Evolutionary conservation across 1,140 invertebrate species (phyloP).

Genomic region (Ericerus pela): DNA sequence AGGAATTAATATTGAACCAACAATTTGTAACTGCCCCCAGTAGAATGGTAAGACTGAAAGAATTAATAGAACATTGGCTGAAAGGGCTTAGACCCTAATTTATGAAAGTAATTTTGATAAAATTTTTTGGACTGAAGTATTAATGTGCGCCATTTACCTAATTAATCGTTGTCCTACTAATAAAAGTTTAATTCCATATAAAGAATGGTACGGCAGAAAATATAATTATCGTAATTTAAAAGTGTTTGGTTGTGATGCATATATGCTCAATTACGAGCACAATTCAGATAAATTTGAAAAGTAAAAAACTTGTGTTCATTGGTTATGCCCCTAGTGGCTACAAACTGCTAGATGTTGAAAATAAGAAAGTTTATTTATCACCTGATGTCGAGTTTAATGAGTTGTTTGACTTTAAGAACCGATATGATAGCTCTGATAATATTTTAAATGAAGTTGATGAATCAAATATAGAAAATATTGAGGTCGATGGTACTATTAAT

Average conservation of each 20-base stretch:
- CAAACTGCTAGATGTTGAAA: no score
- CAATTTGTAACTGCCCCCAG: conserved; percentile 32
- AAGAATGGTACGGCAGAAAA: conserved; percentile 25
- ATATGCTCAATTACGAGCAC: no score
- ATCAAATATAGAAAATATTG: no score
- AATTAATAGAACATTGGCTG: conserved; percentile 28
- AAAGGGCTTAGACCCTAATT: conserved; percentile 26
- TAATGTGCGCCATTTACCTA: conserved; percentile 28
- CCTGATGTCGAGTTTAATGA: no score
- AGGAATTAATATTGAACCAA: conserved; percentile 29
- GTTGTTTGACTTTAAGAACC: no score
- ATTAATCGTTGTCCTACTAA: conserved; percentile 32
- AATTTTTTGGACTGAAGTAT: conserved; percentile 7
- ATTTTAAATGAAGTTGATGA: no score
- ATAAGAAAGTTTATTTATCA: no score
- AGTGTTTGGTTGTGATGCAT: conserved; percentile 31
- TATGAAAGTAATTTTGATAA: conserved; percentile 16
- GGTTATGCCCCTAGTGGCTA: conserved; percentile 22
- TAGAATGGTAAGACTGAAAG: conserved; percentile 35
- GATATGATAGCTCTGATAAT: not conserved
- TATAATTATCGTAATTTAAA: conserved; percentile 28
- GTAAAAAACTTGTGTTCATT: no score
- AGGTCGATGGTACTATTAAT: no score
- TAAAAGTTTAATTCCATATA: conserved; percentile 23
- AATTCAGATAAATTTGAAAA: no score